A percentile compares a stretch with the other conserved stretches of the same genome.
phyloP scores from a whole-genome alignment of 2,888 invertebrate genomes.

The Diploptera punctata region DNA sequence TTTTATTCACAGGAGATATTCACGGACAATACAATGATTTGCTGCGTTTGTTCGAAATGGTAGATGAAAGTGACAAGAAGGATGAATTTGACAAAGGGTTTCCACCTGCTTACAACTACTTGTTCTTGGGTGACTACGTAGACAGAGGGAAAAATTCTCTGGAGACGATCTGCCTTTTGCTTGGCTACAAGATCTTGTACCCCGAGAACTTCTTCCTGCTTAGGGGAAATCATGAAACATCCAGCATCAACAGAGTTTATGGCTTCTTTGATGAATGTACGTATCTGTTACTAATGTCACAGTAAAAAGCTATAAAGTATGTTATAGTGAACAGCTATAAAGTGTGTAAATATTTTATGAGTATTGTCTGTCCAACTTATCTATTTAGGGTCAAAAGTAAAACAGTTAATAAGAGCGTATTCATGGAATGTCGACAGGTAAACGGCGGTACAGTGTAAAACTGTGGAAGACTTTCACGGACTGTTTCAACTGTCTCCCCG shows the following conservation, averaged over 20 bases:
- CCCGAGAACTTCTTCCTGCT: slow-evolving; percentile 72
- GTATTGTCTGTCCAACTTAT: too few species aligned
- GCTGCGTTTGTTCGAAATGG: slow-evolving; percentile 66
- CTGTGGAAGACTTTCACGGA: slow-evolving; percentile 71
- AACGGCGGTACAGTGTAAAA: slow-evolving; percentile 65
- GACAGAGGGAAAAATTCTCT: slow-evolving; percentile 69
- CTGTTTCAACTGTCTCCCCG: slow-evolving; percentile 66
- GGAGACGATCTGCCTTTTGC: slow-evolving; percentile 68
- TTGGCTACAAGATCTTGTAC: slow-evolving; percentile 74
- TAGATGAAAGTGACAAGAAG: slow-evolving; percentile 53
- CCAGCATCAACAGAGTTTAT: slow-evolving; percentile 69
- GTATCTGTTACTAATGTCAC: too few species aligned
- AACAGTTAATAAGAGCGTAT: too few species aligned
- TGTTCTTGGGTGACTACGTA: slow-evolving; percentile 66
- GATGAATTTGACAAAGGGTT: background rate
- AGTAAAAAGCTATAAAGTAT: too few species aligned
- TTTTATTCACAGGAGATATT: slow-evolving; percentile 65
- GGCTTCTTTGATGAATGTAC: slow-evolving; percentile 71
- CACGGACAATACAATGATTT: slow-evolving; percentile 71
- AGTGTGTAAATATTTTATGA: too few species aligned
- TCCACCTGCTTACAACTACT: slow-evolving; percentile 25
- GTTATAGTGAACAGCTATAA: too few species aligned
- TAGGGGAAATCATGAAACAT: slow-evolving; percentile 72
- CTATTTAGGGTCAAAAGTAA: too few species aligned
- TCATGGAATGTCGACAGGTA: too few species aligned